phyloP scores from a whole-genome alignment of 2,888 invertebrate genomes.

The Spialia ferax region DNA sequence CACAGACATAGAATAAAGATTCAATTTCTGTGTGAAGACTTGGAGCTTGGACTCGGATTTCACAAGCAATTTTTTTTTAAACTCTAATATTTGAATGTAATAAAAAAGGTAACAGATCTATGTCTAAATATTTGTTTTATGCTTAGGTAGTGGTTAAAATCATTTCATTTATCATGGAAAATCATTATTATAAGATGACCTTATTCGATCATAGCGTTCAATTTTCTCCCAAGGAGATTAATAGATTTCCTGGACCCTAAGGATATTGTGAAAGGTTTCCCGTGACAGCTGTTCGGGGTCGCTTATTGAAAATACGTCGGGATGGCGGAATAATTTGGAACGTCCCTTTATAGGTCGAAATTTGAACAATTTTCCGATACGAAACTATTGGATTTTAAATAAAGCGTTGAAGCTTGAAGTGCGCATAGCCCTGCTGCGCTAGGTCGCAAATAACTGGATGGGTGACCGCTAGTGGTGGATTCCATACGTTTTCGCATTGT shows the following conservation, averaged over 20 bases:
- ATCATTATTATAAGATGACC: constrained; percentile 6
- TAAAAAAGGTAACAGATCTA: background rate
- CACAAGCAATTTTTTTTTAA: too few species aligned
- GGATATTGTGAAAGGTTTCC: constrained; percentile 30
- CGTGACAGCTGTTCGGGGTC: constrained; percentile 32
- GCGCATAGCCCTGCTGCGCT: too few species aligned
- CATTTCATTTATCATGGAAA: constrained; percentile 13
- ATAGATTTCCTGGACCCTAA: constrained; percentile 30
- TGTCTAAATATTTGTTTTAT: background rate
- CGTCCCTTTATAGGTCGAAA: constrained; percentile 34
- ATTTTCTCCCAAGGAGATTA: constrained; percentile 26
- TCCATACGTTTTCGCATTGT: too few species aligned
- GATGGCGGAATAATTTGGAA: constrained; percentile 33
- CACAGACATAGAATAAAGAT: too few species aligned
- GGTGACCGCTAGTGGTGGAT: too few species aligned
- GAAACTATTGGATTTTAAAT: constrained; percentile 20
- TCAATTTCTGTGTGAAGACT: too few species aligned
- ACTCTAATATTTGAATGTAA: background rate
- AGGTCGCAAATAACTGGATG: too few species aligned
- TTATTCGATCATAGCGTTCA: constrained; percentile 17
- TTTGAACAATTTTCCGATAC: constrained; percentile 35
- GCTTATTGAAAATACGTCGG: constrained; percentile 38
- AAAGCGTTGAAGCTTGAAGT: too few species aligned
- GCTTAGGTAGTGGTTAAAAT: too few species aligned
- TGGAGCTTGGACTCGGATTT: too few species aligned